Evolutionary conservation across 2,113 vertebrate species (phyloP).

Genomic region (Choloepus hoffmanni): DNA sequence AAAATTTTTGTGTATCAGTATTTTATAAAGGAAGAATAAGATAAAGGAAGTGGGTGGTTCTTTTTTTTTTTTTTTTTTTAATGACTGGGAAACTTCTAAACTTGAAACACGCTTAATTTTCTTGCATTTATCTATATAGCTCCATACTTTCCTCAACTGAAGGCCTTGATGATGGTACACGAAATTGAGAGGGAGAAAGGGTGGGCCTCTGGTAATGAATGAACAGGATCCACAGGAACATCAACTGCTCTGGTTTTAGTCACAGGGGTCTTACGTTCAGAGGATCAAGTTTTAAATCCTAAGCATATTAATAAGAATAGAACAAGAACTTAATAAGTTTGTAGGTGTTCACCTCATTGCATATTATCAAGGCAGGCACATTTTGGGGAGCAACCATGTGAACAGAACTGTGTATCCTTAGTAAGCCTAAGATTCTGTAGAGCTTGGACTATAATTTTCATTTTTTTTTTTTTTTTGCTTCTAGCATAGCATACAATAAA

Average conservation of each 20-base stretch:
- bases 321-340: background rate
- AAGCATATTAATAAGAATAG: background rate
- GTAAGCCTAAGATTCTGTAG: background rate
- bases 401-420: background rate
- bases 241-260: background rate
- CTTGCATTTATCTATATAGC: background rate
- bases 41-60: background rate
- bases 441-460: background rate
- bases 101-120: slow-evolving; percentile 18
- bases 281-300: slow-evolving; percentile 44
- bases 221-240: background rate
- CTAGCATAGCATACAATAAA: background rate
- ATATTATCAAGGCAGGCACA: slow-evolving; percentile 32
- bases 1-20: background rate
- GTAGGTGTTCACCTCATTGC: background rate
- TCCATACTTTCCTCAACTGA: background rate
- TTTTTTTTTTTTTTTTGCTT: background rate
- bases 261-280: background rate
- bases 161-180: background rate
- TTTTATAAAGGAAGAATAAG: slow-evolving; percentile 40
- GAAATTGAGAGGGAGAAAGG: background rate
- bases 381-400: background rate
- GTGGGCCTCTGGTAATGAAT: background rate
- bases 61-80: background rate
- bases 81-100: background rate